These are phyloP conservation scores for Gari tellinella DNA, from an alignment of 2,888 invertebrate species.

Conservation along the genomic window DNA sequence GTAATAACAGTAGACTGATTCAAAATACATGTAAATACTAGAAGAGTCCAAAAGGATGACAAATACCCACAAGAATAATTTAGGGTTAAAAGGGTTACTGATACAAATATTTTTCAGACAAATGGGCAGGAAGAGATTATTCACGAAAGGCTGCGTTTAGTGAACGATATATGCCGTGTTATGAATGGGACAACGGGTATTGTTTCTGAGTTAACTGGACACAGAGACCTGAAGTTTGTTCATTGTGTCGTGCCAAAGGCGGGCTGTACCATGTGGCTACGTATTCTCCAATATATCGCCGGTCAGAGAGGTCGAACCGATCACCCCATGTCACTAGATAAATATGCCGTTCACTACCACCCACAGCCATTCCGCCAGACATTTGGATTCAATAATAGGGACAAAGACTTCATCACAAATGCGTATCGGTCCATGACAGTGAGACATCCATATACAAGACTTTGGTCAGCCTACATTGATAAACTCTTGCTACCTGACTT, in stretches of 20 bases:
- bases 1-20: too few relatives aligned
- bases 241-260: slow-evolving; percentile 71
- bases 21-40: too few relatives aligned
- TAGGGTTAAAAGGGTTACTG: too few relatives aligned
- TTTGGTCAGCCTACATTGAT: slow-evolving; percentile 72
- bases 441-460: slow-evolving; percentile 67
- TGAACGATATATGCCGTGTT: not conserved
- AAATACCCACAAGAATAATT: too few relatives aligned
- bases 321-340: slow-evolving; percentile 50
- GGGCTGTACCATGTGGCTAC: slow-evolving; percentile 70
- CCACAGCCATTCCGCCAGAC: not conserved
- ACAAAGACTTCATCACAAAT: slow-evolving; percentile 23
- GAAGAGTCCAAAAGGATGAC: too few relatives aligned
- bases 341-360: slow-evolving; percentile 38
- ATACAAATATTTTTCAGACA: too few relatives aligned
- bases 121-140: not conserved
- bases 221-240: slow-evolving; percentile 22
- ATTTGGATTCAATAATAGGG: not conserved
- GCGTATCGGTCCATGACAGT: slow-evolving; percentile 59
- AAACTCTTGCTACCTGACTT: slow-evolving; percentile 71
- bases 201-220: slow-evolving; percentile 33
- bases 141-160: not conserved
- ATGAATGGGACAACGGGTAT: not conserved
- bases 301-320: slow-evolving; percentile 40
- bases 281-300: slow-evolving; percentile 61